Evolutionary conservation across 2,113 vertebrate species (phyloP).

Genomic region (Pluvianellus socialis): DNA sequence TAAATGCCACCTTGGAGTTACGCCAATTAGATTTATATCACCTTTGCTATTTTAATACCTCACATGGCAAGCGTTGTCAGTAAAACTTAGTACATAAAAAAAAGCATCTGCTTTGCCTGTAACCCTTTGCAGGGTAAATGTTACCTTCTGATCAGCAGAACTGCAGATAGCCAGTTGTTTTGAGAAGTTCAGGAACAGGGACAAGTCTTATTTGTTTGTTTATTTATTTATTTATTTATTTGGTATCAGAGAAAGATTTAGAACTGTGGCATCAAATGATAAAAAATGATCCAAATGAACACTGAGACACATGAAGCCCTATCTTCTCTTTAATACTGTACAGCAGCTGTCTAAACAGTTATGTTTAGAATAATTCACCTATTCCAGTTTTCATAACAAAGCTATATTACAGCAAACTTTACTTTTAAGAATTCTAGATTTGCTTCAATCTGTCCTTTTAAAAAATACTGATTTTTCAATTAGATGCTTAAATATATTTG

Average conservation of each 20-base stretch:
- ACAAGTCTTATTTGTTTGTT: not conserved
- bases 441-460: not conserved
- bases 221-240: not conserved
- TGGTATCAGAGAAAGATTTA: not conserved
- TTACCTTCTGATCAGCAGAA: not conserved
- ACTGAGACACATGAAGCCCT: not conserved
- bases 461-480: conserved; percentile 37
- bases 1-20: not conserved
- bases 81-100: not conserved
- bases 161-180: not conserved
- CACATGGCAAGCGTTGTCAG: not conserved
- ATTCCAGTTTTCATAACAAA: conserved; percentile 23
- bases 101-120: not conserved
- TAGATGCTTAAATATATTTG: conserved; percentile 34
- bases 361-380: not conserved
- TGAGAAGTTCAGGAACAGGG: not conserved
- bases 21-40: not conserved
- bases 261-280: not conserved
- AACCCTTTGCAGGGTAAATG: not conserved
- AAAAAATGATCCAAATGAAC: not conserved
- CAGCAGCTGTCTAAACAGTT: not conserved
- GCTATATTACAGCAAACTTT: conserved; percentile 14
- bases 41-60: not conserved
- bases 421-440: not conserved
- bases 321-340: not conserved